Conservation (phyloP, 2,797 vertebrate genomes). For the Knipowitschia caucasica region DNA sequence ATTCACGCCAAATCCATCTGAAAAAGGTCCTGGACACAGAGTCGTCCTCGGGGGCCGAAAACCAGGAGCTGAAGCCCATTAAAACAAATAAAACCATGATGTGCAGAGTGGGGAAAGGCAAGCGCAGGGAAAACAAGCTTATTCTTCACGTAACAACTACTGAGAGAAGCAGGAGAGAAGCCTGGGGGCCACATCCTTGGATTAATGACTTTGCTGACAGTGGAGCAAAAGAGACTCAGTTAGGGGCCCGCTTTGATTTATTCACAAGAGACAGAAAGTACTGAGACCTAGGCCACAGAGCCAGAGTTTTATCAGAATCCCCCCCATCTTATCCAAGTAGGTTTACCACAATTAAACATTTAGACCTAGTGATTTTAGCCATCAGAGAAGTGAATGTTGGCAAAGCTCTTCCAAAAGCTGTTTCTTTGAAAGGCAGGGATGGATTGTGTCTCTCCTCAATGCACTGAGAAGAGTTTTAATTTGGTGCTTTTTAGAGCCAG, state of each 20-base stretch:
- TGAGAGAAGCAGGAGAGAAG: constrained; percentile 38
- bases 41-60: constrained; percentile 38
- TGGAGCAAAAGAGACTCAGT: constrained; percentile 42
- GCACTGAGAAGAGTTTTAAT: constrained; percentile 36
- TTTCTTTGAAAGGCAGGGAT: too few relatives aligned
- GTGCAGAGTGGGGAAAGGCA: constrained; percentile 4
- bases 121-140: constrained; percentile 25
- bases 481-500: constrained; percentile 47
- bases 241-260: constrained; percentile 54
- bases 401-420: too few relatives aligned
- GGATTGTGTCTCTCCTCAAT: constrained; percentile 43
- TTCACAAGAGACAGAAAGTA: constrained; percentile 40
- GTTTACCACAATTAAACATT: constrained; percentile 6
- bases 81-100: constrained; percentile 46
- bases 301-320: constrained; percentile 34
- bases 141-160: constrained; percentile 50
- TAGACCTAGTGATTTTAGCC: not conserved
- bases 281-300: constrained; percentile 16
- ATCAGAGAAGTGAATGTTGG: too few relatives aligned
- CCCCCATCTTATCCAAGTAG: constrained; percentile 35
- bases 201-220: constrained; percentile 62
- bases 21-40: constrained; percentile 33
- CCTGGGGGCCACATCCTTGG: constrained; percentile 43
- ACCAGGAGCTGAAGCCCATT: constrained; percentile 45
- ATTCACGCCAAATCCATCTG: constrained; percentile 15